Evolutionary conservation across 1,140 invertebrate genomes (phyloP).

Genomic region (Nymphalis io): DNA sequence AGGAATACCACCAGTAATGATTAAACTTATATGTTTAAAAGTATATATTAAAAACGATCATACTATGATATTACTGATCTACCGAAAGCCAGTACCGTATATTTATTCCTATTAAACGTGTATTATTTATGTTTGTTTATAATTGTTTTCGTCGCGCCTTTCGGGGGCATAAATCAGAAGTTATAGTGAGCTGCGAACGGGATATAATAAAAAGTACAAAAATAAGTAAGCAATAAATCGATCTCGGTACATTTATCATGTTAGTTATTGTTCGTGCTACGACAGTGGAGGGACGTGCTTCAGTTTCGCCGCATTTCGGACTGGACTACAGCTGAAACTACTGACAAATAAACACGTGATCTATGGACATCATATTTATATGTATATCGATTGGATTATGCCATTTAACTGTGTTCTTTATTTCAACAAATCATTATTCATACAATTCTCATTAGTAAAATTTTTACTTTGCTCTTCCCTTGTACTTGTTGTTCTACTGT

Average conservation of each 20-base stretch:
- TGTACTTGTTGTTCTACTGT: too few relatives aligned
- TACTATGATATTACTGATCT: not conserved
- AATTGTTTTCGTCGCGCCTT: constrained; percentile 50
- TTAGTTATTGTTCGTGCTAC: constrained; percentile 58
- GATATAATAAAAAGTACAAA: constrained; percentile 65
- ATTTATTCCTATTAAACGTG: constrained; percentile 13
- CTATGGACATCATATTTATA: not conserved
- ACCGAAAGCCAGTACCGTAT: not conserved
- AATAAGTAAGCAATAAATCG: constrained; percentile 63
- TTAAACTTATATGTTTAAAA: too few relatives aligned
- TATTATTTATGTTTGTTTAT: constrained; percentile 39
- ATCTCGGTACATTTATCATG: constrained; percentile 62
- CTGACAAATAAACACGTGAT: not conserved
- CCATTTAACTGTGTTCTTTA: too few relatives aligned
- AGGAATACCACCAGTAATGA: too few relatives aligned
- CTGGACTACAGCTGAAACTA: not conserved
- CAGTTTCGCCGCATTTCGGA: constrained; percentile 25
- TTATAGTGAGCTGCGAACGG: constrained; percentile 37
- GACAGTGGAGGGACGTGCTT: constrained; percentile 34
- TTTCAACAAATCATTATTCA: too few relatives aligned
- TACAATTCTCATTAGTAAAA: too few relatives aligned
- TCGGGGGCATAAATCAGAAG: constrained; percentile 39
- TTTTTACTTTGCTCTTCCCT: too few relatives aligned
- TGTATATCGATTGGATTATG: not conserved
- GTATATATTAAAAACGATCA: too few relatives aligned